Evolutionary conservation across 2,113 vertebrate species (phyloP).

Genomic region (Buteo buteo): DNA sequence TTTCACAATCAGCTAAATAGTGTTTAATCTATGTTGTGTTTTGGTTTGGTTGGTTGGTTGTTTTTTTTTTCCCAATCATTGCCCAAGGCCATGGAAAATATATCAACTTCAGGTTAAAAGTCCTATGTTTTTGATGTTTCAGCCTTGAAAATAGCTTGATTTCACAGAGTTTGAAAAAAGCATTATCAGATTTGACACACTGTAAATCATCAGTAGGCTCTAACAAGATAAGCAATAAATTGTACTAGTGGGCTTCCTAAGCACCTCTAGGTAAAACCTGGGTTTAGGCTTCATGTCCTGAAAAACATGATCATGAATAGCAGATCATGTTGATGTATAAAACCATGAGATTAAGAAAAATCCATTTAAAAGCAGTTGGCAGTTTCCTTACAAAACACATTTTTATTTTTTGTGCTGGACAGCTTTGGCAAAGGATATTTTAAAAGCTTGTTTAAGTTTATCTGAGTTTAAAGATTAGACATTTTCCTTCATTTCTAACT

Average conservation of each 20-base stretch:
- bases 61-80: background rate
- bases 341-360: background rate
- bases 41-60: background rate
- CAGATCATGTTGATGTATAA: background rate
- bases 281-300: background rate
- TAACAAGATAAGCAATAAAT: background rate
- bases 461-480: background rate
- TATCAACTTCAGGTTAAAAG: background rate
- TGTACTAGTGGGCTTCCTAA: background rate
- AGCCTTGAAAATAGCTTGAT: background rate
- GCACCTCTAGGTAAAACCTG: background rate
- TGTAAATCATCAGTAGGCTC: background rate
- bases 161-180: background rate
- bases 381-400: background rate
- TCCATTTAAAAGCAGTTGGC: background rate
- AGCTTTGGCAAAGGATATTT: background rate
- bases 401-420: background rate
- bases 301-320: background rate
- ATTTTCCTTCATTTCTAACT: background rate
- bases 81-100: background rate
- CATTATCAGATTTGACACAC: background rate
- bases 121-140: background rate
- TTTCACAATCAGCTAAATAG: background rate
- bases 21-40: background rate
- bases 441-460: background rate